A percentile compares a stretch with the other conserved stretches of the same genome.
Conservation (phyloP, 2,797 vertebrate genomes). For the Cyclopterus lumpus region DNA sequence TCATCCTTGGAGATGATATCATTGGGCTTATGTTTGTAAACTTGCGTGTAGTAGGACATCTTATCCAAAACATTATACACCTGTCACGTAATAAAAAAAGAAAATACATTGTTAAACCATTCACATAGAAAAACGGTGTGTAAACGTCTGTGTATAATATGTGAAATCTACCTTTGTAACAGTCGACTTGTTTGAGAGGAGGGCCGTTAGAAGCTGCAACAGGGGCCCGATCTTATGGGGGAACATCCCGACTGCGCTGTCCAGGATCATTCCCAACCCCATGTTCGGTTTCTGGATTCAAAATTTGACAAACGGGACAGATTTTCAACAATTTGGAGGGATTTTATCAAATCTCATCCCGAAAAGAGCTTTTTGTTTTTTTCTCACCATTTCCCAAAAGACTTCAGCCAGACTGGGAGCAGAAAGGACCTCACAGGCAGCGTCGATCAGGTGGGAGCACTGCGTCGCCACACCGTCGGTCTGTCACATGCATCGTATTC, state of each 20-base stretch:
- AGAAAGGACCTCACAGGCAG: slow-evolving; percentile 94
- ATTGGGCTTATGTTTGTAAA: slow-evolving; percentile 93
- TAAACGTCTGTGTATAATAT: not conserved
- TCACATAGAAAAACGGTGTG: not conserved
- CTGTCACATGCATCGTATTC: slow-evolving; percentile 24
- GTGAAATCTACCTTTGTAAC: slow-evolving; percentile 90
- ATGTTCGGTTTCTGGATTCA: slow-evolving; percentile 90
- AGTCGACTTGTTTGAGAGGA: slow-evolving; percentile 94
- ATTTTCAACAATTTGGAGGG: not conserved
- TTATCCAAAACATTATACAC: slow-evolving; percentile 98
- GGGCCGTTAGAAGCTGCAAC: slow-evolving; percentile 92
- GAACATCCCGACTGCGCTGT: slow-evolving; percentile 96
- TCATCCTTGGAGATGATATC: slow-evolving; percentile 94
- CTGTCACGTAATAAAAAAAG: slow-evolving; percentile 71
- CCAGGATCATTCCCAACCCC: slow-evolving; percentile 94
- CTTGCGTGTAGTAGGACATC: slow-evolving; percentile 96
- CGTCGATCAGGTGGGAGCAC: slow-evolving; percentile 90
- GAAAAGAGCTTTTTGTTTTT: not conserved
- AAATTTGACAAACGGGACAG: not conserved
- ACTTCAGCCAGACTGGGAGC: slow-evolving; percentile 94
- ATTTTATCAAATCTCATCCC: not conserved
- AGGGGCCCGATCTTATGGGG: slow-evolving; percentile 93
- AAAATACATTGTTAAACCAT: not conserved
- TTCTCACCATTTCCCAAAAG: slow-evolving; percentile 96
- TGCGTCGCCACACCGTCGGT: slow-evolving; percentile 56